Evolutionary conservation across 2,888 invertebrate species (phyloP), one percentile per base, ranked within the genome.

Genomic region (Phanerotoma sp.): DNA sequence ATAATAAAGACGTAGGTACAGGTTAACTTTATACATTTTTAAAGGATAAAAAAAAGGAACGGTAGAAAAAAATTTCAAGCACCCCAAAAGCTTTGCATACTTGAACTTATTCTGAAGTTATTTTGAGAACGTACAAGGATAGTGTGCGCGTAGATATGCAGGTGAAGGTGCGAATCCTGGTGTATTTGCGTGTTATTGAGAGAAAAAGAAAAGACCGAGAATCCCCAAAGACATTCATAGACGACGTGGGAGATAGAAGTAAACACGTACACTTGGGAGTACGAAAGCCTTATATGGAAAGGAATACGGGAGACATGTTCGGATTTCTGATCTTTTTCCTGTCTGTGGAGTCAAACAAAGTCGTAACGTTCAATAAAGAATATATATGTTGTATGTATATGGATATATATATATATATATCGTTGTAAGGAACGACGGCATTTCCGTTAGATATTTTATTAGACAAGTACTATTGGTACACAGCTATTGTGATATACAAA

Each of bases 141-240:
- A 16, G 13, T n/a, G 9, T 18, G 16, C 13, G 25, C 47, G 32
- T 40, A 53, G 53, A 41, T 22, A 15, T 41, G 11, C 35, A 28
- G 37, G 48, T 49, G 49, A 38, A 32, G 44, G 50, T 44, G 49
- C 42, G 50, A 54, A 54, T 49, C 48, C 47, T 44, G 42, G 28
- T 49, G 49, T 54, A 41, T 37, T 38, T 25, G 45, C 38, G 45
- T 54, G 48, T 44, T 47, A 41, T 9, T 41, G 38, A 30, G 38
- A 15, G 25, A 22, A 9, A 44, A 13, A 32, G 33, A 13, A 46
- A 32, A 52, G 15, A 16, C 7, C 40, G 10, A 38, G 25, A 44
- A 50, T 54, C 54, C 50, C 54, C 11, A 28, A 54, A 54, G 54
- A 40, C 54, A 32, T 54, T 54, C 11, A 22, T 33, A 38, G 42